phyloP scores from a whole-genome alignment of 2,888 invertebrate species.

The Myathropa florea region DNA sequence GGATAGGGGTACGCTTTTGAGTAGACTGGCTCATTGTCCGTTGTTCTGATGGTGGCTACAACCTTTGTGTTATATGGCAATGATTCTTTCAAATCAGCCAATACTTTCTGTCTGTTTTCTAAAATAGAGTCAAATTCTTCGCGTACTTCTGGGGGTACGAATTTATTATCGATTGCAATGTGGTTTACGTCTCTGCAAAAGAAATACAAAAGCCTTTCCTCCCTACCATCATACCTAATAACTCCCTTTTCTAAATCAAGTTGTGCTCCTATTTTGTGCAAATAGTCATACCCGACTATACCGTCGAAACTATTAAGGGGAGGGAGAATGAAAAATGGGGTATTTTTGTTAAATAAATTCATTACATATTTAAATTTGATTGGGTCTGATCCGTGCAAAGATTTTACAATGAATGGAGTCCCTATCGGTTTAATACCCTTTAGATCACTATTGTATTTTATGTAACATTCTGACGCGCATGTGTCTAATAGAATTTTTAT shows the following conservation, averaged over 20 bases:
- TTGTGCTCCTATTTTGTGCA: slow-evolving; percentile 13
- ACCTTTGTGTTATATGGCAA: slow-evolving; percentile 54
- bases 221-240: neutral
- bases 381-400: slow-evolving; percentile 5
- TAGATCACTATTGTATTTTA: neutral
- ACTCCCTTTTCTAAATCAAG: slow-evolving; percentile 22
- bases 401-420: neutral
- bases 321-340: slow-evolving; percentile 17
- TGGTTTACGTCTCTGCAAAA: neutral
- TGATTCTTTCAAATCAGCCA: slow-evolving; percentile 26
- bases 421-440: neutral
- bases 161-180: neutral
- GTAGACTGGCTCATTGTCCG: slow-evolving; percentile 37
- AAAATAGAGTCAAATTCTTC: neutral
- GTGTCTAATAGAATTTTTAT: neutral
- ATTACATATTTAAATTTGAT: slow-evolving; percentile 9
- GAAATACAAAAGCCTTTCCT: slow-evolving; percentile 8
- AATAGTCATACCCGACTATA: slow-evolving; percentile 13
- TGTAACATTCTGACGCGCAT: slow-evolving; percentile 4
- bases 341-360: slow-evolving; percentile 8
- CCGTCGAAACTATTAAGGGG: slow-evolving; percentile 19
- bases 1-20: slow-evolving; percentile 38
- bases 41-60: slow-evolving; percentile 38
- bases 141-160: neutral
- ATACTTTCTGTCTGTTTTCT: neutral